phyloP scores from a whole-genome alignment of 2,888 invertebrate species.

The Noctua janthe region DNA sequence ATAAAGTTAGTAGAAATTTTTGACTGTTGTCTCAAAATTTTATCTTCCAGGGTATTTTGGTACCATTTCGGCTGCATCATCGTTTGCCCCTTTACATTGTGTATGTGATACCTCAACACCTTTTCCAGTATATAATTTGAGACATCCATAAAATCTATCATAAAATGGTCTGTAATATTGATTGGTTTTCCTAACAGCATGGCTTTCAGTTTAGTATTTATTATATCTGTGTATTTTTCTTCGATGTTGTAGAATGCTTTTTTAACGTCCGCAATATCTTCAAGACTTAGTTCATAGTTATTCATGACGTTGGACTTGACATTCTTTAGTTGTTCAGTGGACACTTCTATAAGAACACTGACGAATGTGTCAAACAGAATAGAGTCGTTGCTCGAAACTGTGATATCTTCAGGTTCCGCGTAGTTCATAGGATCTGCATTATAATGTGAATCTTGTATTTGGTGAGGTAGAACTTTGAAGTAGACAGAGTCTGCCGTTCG shows the following conservation, averaged over 20 bases:
- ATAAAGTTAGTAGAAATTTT: conserved; percentile 73
- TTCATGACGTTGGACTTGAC: conserved; percentile 67
- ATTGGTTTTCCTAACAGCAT: conserved; percentile 61
- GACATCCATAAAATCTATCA: conserved; percentile 74
- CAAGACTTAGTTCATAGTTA: conserved; percentile 66
- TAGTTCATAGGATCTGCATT: conserved; percentile 10
- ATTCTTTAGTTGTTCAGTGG: conserved; percentile 66
- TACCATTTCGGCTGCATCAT: conserved; percentile 67
- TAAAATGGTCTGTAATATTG: conserved; percentile 68
- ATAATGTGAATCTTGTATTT: conserved; percentile 8
- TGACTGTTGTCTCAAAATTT: conserved; percentile 74
- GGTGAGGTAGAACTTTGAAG: conserved; percentile 37
- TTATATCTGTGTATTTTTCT: conserved; percentile 66
- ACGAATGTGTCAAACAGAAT: conserved; percentile 59
- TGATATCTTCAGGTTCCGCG: conserved; percentile 24
- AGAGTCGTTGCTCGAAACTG: conserved; percentile 27
- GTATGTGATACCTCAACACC: conserved; percentile 67
- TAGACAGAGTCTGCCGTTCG: conserved; percentile 28
- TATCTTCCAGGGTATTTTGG: conserved; percentile 70
- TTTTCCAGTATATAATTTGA: conserved; percentile 74
- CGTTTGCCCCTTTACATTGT: conserved; percentile 66
- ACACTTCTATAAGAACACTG: conserved; percentile 62
- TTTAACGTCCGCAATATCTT: conserved; percentile 64
- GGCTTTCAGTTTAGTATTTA: conserved; percentile 68
- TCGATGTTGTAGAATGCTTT: conserved; percentile 66